Percentiles rank a stretch among this genome's conserved stretches.
Evolutionary conservation across 2,888 invertebrate genomes (phyloP).

Genomic region (Agapetus fuscipes): DNA sequence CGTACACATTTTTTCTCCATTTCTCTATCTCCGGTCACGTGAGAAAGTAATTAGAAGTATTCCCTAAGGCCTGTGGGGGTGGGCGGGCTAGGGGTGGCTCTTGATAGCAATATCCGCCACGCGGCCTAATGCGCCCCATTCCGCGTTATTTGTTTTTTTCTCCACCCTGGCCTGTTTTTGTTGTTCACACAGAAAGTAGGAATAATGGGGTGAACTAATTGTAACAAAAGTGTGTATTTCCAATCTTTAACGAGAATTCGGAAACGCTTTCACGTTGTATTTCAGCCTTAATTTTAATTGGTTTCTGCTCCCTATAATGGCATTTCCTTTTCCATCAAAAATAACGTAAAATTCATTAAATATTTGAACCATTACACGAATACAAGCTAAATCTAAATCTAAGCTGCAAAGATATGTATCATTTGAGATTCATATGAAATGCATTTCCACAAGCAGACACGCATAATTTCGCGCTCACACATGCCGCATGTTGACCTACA

Average conservation of each 20-base stretch:
- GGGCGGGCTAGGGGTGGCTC: too few relatives aligned
- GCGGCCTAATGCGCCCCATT: conserved; percentile 19
- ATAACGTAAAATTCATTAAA: too few relatives aligned
- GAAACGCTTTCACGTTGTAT: too few relatives aligned
- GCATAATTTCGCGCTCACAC: too few relatives aligned
- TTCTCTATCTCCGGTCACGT: conserved; percentile 18
- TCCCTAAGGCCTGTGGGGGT: conserved; percentile 11
- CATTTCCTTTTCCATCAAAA: too few relatives aligned
- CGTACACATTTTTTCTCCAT: conserved; percentile 9
- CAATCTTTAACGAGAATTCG: neutral
- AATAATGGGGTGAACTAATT: neutral
- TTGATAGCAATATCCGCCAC: conserved; percentile 20
- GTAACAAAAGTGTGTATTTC: neutral
- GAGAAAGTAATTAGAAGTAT: conserved; percentile 20
- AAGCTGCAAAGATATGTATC: too few relatives aligned
- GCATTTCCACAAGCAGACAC: too few relatives aligned
- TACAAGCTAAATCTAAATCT: too few relatives aligned
- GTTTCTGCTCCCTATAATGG: too few relatives aligned
- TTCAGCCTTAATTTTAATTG: neutral
- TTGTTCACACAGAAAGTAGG: neutral
- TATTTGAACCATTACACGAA: too few relatives aligned
- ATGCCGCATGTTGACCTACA: too few relatives aligned
- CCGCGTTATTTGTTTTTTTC: conserved; percentile 13
- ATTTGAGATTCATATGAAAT: too few relatives aligned
- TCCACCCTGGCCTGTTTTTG: conserved; percentile 10